phyloP scores from a whole-genome alignment of 1,140 invertebrate genomes.

The Calephelis virginiensis region DNA sequence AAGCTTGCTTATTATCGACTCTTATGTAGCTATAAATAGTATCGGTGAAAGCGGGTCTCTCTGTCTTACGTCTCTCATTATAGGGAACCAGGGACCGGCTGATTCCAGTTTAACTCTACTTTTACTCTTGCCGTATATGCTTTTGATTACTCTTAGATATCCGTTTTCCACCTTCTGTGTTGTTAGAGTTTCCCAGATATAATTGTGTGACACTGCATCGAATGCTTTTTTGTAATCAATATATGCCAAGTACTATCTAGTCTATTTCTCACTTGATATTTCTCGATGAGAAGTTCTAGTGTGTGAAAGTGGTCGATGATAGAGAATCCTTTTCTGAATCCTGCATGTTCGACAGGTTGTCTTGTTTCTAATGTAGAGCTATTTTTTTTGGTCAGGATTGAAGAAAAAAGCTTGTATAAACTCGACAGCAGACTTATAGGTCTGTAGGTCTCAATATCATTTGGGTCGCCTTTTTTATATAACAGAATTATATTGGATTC shows the following conservation, averaged over 20 bases:
- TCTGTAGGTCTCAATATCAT: too few relatives aligned
- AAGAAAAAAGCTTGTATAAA: too few relatives aligned
- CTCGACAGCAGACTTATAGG: too few relatives aligned
- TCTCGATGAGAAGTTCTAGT: too few relatives aligned
- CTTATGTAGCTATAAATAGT: not conserved
- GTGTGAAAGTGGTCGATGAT: too few relatives aligned
- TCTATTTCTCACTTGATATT: not conserved
- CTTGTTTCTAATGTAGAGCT: not conserved
- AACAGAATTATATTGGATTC: too few relatives aligned
- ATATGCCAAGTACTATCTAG: slow-evolving; percentile 13
- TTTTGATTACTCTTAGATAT: slow-evolving; percentile 30
- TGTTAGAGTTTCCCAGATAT: slow-evolving; percentile 27
- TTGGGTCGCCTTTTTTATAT: too few relatives aligned
- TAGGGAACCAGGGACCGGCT: too few relatives aligned
- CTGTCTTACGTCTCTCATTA: not conserved
- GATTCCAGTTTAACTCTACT: not conserved
- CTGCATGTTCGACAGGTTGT: not conserved
- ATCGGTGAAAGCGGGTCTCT: not conserved
- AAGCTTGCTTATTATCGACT: not conserved
- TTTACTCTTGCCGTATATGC: slow-evolving; percentile 21
- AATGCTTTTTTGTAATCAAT: slow-evolving; percentile 36
- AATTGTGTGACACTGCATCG: slow-evolving; percentile 23
- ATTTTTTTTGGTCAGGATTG: not conserved
- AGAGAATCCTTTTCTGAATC: too few relatives aligned
- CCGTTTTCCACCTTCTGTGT: slow-evolving; percentile 12